Evolutionary conservation across 2,797 vertebrate genomes (phyloP).

Genomic region (Acanthiza pusilla): DNA sequence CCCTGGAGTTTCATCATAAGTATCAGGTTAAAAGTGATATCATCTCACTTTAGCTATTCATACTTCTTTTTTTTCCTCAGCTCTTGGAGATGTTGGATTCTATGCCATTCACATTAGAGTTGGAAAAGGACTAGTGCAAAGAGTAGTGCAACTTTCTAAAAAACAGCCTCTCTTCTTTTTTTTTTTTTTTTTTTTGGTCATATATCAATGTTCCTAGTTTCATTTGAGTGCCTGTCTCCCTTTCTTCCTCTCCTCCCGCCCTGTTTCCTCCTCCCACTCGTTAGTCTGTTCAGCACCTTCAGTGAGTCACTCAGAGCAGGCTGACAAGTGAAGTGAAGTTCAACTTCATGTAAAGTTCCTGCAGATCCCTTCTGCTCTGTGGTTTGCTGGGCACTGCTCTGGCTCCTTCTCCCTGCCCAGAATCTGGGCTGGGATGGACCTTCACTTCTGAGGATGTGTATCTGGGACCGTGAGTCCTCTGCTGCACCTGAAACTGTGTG

Average conservation of each 20-base stretch:
- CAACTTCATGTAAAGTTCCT: slow-evolving; percentile 2
- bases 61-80: background rate
- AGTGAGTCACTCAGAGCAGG: slow-evolving; percentile 48
- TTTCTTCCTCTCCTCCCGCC: background rate
- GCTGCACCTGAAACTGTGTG: background rate
- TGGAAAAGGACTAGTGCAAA: background rate
- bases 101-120: background rate
- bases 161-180: background rate
- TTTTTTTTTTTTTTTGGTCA: background rate
- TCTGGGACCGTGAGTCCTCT: rapidly evolving
- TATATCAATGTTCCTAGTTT: slow-evolving; percentile 14
- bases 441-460: background rate
- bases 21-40: slow-evolving; percentile 16
- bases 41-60: slow-evolving; percentile 2
- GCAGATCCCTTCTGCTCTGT: background rate
- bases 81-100: background rate
- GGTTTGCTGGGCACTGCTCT: background rate
- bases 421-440: background rate
- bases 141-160: background rate
- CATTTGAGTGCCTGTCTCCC: slow-evolving; percentile 34
- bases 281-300: slow-evolving; percentile 57
- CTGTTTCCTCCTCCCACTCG: slow-evolving; percentile 51
- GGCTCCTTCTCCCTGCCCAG: background rate
- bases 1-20: background rate
- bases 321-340: slow-evolving; percentile 51